Base-by-base conservation (phyloP, 2,888 invertebrate species). In the Pyrrhopygopsis socrates region DNA sequence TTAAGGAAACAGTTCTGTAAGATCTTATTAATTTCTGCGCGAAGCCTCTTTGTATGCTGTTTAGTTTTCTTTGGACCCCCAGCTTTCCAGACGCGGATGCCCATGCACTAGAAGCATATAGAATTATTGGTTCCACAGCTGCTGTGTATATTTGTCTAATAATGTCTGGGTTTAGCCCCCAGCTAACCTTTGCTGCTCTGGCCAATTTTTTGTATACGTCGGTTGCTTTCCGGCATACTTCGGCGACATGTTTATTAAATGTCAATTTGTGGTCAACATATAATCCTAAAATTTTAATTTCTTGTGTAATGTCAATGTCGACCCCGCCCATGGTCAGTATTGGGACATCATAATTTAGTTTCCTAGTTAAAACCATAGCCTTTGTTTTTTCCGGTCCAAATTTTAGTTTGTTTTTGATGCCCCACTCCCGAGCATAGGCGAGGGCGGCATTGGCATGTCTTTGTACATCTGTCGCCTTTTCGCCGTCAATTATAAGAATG, bases 131-230 rank as follows among this genome's bases (percentile, higher is more conserved):
- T 11, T 34, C 34, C 34, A 34, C 34, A 34, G 34, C 11, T 11
- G 34, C 34, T 5, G 5, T 34, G 11, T 34, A 34, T 5, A 34
- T 34, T 5, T 8, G 34, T 8, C 34, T 5, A 11, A 34, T 34
- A 8, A 34, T 11, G 5, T 74, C 75, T 2, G 74, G 58, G 3
- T 34, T 18, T 0, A 74, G 38, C 6, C 74, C 34, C 8, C 74
- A 74, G 5, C 38, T 38, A 3, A 75, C 60, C 18, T 41, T 75
- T 1, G 75, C 75, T 0, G 75, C 60, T 13, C 24, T 30, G 18
- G 74, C 58, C 4, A 93, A 63, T 38, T 83, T 77, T 67, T 63
- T 78, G 38, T 78, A 73, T 11, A 83, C 38, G 8, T 67, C 24
- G 1, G 75, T 58, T 4, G 81, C 38, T 20, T 73, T 81, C 27